Evolutionary conservation across 2,797 vertebrate species (phyloP), one percentile per base, ranked within the genome.

Genomic region (Pelobates cultripes): DNA sequence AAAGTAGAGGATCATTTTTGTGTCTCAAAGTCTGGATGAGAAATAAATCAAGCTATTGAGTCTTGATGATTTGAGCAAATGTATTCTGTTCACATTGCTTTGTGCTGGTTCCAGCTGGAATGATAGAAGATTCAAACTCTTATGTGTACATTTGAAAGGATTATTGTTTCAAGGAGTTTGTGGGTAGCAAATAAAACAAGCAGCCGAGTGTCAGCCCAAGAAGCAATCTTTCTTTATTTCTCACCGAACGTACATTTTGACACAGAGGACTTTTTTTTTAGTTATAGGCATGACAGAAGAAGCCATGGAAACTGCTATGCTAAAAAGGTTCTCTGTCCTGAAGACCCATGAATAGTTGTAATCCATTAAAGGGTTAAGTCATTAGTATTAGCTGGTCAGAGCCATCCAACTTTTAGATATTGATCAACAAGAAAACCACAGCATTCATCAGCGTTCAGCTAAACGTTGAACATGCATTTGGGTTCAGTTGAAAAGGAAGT

Each of bases 121-220:
- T 1, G 87, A 91, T 85, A 87, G 86, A 86, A 87, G 90, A 86
- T 87, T 86, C 88, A 90, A 88, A 90, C 91, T 92, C 89, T 93
- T 89, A 92, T 91, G 91, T 90, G 84, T 85, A 78, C 41, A 0
- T 82, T 87, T 92, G 89, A 93, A 92, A 91, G 90, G 90, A 89
- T 90, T 90, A 92, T 93, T 94, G 93, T 94, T 86, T 88, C 86
- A 87, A 89, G 86, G 85, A 91, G 86, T 57, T 86, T 88, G 91
- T 92, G 92, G 91, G 92, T 87, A 86, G 91, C 0, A 85, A 86
- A 87, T 87, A 89, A 90, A 90, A 91, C 90, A 91, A 91, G 88
- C 86, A 87, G 87, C 89, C 87, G 90, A 87, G 88, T 91, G 90
- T 91, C 88, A 90, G 84, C 87, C 84, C 86, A 86, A 83, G 88